These are phyloP conservation scores for Aspidiotus destructor DNA, from an alignment of 2,888 invertebrate species.

Conservation along the genomic window DNA sequence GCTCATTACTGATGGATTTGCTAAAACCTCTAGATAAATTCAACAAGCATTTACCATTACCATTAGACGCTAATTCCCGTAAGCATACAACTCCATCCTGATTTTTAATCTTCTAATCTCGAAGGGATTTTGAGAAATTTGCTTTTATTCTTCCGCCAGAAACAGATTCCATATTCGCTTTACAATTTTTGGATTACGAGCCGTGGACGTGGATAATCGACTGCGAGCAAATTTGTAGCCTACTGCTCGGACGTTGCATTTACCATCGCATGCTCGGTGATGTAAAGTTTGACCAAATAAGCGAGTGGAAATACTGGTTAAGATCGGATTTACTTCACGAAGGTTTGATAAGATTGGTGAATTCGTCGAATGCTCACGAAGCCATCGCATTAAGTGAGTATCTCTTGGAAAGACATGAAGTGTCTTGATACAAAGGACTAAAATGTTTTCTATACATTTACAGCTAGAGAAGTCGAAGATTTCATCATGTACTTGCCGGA, in stretches of 20 bases:
- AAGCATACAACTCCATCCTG: background rate
- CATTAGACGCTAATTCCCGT: conserved; percentile 14
- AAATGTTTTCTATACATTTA: background rate
- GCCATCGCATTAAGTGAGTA: background rate
- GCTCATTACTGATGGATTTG: conserved; percentile 20
- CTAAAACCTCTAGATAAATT: conserved; percentile 20
- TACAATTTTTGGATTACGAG: conserved; percentile 24
- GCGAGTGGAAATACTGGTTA: conserved; percentile 21
- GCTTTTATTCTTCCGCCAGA: background rate
- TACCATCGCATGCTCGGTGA: conserved; percentile 37
- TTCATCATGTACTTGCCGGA: conserved; percentile 2
- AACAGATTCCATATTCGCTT: conserved; percentile 10
- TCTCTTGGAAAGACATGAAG: too few relatives aligned
- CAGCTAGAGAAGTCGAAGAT: conserved; percentile 19
- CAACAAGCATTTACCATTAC: conserved; percentile 18
- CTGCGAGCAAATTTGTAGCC: conserved; percentile 51
- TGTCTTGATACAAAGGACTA: too few relatives aligned
- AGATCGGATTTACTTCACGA: conserved; percentile 23
- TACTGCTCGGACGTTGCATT: conserved; percentile 50
- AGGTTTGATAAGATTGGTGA: conserved; percentile 7
- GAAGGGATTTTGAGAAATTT: background rate
- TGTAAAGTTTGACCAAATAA: conserved; percentile 5
- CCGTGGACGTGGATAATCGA: conserved; percentile 52
- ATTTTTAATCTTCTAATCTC: too few relatives aligned
- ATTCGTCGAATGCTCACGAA: conserved; percentile 1